These are phyloP conservation scores for Coilia nasus DNA, from an alignment of 2,797 vertebrate genomes.

Conservation along the genomic window DNA sequence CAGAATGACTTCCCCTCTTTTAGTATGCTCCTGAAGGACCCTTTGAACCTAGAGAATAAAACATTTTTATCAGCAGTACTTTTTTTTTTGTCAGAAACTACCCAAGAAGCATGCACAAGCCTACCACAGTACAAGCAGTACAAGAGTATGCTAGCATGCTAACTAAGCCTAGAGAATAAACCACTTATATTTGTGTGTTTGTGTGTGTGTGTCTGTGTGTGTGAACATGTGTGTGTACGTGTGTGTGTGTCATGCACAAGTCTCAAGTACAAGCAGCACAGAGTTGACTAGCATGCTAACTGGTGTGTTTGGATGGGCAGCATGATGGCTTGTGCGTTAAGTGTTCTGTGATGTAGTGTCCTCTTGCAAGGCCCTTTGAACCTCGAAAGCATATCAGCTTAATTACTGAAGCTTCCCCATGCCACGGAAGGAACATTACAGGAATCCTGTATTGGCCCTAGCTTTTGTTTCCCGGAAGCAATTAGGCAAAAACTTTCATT, in stretches of 20 bases:
- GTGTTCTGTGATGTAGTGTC: background rate
- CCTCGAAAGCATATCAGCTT: background rate
- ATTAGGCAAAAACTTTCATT: background rate
- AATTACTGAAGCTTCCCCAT: background rate
- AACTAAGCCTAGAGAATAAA: constrained; percentile 71
- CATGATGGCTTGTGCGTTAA: background rate
- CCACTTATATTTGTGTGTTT: background rate
- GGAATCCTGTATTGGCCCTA: background rate
- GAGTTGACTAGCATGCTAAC: background rate
- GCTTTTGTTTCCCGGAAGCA: constrained; percentile 1
- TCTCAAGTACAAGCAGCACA: too few species aligned
- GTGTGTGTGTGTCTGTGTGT: too few species aligned
- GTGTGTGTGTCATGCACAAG: too few species aligned
- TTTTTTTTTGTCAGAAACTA: background rate
- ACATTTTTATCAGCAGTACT: background rate
- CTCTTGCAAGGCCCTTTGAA: background rate
- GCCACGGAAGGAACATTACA: background rate
- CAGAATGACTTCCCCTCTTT: constrained; percentile 79
- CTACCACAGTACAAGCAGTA: background rate
- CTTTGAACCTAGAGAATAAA: constrained; percentile 73
- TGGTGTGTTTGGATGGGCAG: background rate
- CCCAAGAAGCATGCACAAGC: background rate
- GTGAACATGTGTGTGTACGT: too few species aligned
- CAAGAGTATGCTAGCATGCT: background rate
- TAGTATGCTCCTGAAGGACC: constrained; percentile 79